Percentiles rank a stretch among this genome's conserved stretches.
These are phyloP conservation scores for Noctilio leporinus DNA, from an alignment of 2,113 vertebrate species.

Conservation along the genomic window DNA sequence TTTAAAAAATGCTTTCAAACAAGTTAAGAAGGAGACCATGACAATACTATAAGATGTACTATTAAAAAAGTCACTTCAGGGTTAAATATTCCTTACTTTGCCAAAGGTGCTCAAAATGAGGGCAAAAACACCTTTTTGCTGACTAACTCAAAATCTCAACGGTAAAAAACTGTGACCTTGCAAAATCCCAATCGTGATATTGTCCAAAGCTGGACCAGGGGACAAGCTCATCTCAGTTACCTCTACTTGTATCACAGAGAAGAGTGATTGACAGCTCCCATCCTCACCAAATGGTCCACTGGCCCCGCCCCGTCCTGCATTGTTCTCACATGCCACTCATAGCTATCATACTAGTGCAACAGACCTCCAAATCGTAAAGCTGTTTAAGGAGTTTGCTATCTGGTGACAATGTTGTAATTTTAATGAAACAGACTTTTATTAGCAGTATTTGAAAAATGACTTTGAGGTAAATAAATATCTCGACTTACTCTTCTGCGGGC, in stretches of 20 bases:
- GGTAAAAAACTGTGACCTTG: neutral
- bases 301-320: neutral
- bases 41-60: neutral
- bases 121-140: neutral
- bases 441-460: neutral
- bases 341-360: neutral
- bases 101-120: neutral
- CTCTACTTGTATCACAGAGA: neutral
- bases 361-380: neutral
- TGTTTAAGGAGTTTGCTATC: neutral
- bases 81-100: neutral
- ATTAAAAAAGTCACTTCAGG: neutral
- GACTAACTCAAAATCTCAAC: neutral
- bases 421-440: conserved; percentile 1
- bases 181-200: neutral
- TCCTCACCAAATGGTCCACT: neutral
- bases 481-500: conserved; percentile 90
- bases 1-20: neutral
- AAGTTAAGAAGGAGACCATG: neutral
- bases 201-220: neutral
- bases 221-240: neutral
- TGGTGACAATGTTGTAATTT: neutral
- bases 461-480: conserved; percentile 3
- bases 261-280: neutral
- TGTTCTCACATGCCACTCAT: neutral